phyloP scores from a whole-genome alignment of 2,797 vertebrate species.

The Anabacerthia variegaticeps region DNA sequence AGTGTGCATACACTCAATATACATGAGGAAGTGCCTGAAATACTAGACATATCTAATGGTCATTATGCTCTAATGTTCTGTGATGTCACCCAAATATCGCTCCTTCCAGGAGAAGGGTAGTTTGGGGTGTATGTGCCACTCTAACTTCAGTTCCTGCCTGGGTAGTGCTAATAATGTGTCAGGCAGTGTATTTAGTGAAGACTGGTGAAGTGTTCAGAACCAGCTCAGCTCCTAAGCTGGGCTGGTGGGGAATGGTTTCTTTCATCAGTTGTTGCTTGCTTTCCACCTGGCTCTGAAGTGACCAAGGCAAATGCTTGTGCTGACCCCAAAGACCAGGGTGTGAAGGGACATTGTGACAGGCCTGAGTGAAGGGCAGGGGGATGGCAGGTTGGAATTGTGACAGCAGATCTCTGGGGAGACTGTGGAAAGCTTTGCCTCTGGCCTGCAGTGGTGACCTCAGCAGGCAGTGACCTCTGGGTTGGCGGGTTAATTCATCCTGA shows the following conservation, averaged over 20 bases:
- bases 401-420: not conserved
- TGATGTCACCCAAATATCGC: not conserved
- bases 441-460: not conserved
- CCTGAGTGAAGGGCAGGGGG: not conserved
- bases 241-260: not conserved
- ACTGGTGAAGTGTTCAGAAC: not conserved
- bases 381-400: not conserved
- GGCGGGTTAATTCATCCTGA: not conserved
- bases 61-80: not conserved
- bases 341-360: not conserved
- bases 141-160: not conserved
- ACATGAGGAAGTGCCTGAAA: not conserved
- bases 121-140: not conserved
- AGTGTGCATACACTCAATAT: too few species aligned
- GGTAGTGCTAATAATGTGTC: not conserved
- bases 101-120: not conserved
- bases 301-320: not conserved
- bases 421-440: not conserved
- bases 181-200: not conserved
- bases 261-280: not conserved
- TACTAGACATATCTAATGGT: not conserved
- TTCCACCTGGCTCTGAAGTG: not conserved
- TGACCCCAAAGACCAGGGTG: rapidly evolving
- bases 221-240: not conserved
- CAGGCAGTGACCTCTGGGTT: not conserved